Base-by-base conservation (phyloP, 1,140 invertebrate genomes). In the Ceratosolen solmsi region DNA sequence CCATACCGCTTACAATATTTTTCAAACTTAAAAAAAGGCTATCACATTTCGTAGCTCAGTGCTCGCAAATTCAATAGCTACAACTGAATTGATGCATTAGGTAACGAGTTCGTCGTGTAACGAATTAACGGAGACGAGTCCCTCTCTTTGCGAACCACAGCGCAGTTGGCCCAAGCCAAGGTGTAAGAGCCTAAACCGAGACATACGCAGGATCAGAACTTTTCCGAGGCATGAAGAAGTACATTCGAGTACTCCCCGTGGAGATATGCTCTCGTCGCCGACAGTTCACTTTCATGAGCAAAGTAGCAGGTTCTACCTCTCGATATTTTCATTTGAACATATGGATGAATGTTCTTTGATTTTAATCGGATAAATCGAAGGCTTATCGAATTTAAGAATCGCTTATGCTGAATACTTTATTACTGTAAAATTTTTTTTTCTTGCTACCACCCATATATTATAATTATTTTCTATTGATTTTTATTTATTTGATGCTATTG, bases 101-200 rank as follows among this genome's bases (percentile, higher is more conserved):
- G 41, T 58, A n/a, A 58, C 73, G 20, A 82, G 80, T 15, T 82
- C 80, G 7, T 82, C 80, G 17, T 82, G 80, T 27, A 82, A 75
- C 60, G 80, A 82, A 41, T 9, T 82, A n/a, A 82, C 80, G 33
- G 80, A 82, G 38, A 82, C 80, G 30, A 80, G 79, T 22, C 46
- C 38, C 1, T 60, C 56, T 15, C 5, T 30, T 7, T 20, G 15
- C 51, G 65, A 75, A 1, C 9, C 73, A 7, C 41, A 72, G 9
- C 30, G 70, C 8, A 7, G 7, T 33, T 68, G 70, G 46, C 41
- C 56, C 22, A 68, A 65, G 11, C 36, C 33, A n/a, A 63, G 60
- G 25, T 75, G 72, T 2, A 81, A 74, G n/a, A 81, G 72, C 17
- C 20, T 65, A 3, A 49, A 36, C 5, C 38, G 65, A 11, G 49